Evolutionary conservation across 2,888 invertebrate genomes (phyloP).

Genomic region (Nycteola revayana): DNA sequence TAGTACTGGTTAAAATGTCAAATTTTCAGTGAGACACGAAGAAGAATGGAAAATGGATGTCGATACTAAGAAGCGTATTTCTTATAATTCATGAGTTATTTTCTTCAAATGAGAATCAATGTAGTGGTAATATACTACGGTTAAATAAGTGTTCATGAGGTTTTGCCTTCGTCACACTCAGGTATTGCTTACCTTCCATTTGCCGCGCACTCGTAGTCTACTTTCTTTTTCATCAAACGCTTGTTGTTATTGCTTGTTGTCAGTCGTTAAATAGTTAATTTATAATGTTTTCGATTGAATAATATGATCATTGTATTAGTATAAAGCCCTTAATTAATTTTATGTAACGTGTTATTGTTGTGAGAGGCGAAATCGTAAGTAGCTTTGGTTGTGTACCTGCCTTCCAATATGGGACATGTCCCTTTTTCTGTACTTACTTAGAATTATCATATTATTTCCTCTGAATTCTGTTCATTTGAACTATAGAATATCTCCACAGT

Average conservation of each 20-base stretch:
- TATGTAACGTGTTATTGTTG: no score
- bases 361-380: no score
- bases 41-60: constrained; percentile 40
- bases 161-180: constrained; percentile 1
- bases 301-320: no score
- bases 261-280: constrained; percentile 6
- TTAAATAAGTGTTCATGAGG: constrained; percentile 7
- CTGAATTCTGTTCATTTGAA: no score
- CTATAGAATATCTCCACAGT: no score
- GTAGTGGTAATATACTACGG: constrained; percentile 19
- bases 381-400: no score
- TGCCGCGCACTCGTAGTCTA: constrained; percentile 53
- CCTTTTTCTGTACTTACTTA: constrained; percentile 4
- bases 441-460: no score
- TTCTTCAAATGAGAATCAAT: constrained; percentile 10
- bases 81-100: constrained; percentile 12
- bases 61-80: constrained; percentile 18
- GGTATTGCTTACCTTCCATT: constrained; percentile 18
- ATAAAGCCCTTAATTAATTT: no score
- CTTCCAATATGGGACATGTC: no score
- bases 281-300: not conserved
- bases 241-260: constrained; percentile 28
- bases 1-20: constrained; percentile 4
- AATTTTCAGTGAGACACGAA: constrained; percentile 5
- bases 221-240: constrained; percentile 37